Evolutionary conservation across 1,140 invertebrate genomes (phyloP).

Genomic region (Drosophila pruinosa): DNA sequence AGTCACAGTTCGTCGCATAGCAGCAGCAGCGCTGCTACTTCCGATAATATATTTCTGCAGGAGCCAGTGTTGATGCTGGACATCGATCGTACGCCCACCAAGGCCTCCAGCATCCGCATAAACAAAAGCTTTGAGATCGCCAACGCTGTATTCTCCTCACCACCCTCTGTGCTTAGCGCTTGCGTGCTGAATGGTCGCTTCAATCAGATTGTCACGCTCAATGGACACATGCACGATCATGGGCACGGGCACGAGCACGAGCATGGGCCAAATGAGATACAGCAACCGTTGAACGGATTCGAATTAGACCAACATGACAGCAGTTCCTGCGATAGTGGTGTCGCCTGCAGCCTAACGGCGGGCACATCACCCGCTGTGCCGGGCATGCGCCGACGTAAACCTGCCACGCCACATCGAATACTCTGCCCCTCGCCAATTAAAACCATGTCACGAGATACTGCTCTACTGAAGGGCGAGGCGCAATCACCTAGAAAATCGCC

Average conservation of each 20-base stretch:
- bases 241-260: conserved; percentile 5
- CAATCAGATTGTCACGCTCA: conserved; percentile 78
- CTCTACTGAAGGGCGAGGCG: conserved; percentile 29
- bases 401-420: conserved; percentile 82
- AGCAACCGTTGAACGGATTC: conserved; percentile 32
- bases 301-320: conserved; percentile 74
- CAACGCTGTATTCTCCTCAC: conserved; percentile 70
- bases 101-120: conserved; percentile 79
- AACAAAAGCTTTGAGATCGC: conserved; percentile 76
- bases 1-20: conserved; percentile 67
- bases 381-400: conserved; percentile 60
- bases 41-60: conserved; percentile 81
- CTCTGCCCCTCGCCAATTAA: conserved; percentile 80
- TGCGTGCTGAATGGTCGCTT: conserved; percentile 74
- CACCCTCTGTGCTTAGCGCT: conserved; percentile 60
- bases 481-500: conserved; percentile 70
- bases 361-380: conserved; percentile 30
- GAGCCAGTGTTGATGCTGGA: conserved; percentile 78
- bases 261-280: not conserved
- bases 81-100: conserved; percentile 80
- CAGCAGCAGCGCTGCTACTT: conserved; percentile 58
- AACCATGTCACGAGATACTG: conserved; percentile 41
- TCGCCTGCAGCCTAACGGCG: conserved; percentile 57
- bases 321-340: conserved; percentile 82
- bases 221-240: conserved; percentile 33